These are phyloP conservation scores for Pomacea canaliculata DNA, from an alignment of 2,888 invertebrate species.

Conservation along the genomic window DNA sequence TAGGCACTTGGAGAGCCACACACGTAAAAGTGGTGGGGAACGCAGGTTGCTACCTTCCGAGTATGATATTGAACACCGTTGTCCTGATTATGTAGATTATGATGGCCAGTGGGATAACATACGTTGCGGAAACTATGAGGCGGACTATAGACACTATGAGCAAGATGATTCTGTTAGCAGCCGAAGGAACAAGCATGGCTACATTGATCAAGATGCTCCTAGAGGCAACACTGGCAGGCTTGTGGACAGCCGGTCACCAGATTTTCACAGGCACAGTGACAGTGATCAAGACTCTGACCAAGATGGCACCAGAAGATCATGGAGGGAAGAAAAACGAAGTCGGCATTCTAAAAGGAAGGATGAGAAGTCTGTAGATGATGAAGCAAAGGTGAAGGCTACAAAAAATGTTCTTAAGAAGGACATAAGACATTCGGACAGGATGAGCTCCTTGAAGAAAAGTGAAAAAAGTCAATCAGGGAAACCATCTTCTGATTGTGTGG, in stretches of 20 bases:
- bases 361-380: neutral
- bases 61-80: neutral
- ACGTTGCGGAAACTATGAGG: neutral
- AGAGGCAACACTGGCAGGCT: neutral
- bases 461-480: neutral
- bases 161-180: neutral
- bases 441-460: too few relatives aligned
- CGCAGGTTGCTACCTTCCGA: neutral
- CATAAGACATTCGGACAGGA: too few relatives aligned
- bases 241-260: constrained; percentile 9
- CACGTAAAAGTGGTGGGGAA: neutral
- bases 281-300: constrained; percentile 23
- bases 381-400: too few relatives aligned
- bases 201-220: constrained; percentile 1
- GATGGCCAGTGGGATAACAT: neutral
- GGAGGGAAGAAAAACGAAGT: constrained; percentile 19
- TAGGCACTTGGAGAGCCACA: neutral
- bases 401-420: too few relatives aligned
- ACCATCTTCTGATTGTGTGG: neutral
- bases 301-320: constrained; percentile 14
- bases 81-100: neutral
- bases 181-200: constrained; percentile 8
- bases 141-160: neutral
- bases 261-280: constrained; percentile 8
- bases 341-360: constrained; percentile 17